phyloP scores from a whole-genome alignment of 2,797 vertebrate genomes.

The Argentina silus region DNA sequence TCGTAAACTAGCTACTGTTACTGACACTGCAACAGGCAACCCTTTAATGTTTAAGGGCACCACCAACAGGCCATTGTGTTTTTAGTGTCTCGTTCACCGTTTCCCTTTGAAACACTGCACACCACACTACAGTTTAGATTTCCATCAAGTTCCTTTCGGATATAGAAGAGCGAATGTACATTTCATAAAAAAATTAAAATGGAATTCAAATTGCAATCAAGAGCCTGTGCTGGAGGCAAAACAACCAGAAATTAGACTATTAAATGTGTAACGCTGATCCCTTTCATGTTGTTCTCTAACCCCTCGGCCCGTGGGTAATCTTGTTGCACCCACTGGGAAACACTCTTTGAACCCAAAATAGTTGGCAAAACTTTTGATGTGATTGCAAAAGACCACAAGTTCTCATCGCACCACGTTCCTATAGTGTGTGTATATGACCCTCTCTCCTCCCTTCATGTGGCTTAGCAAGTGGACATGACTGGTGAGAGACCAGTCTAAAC shows the following conservation, averaged over 20 bases:
- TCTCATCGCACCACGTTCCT: not conserved
- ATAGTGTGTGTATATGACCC: not conserved
- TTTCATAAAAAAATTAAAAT: conserved; percentile 24
- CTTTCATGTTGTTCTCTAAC: conserved; percentile 30
- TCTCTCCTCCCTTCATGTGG: conserved; percentile 20
- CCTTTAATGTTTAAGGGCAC: not conserved
- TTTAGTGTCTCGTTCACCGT: not conserved
- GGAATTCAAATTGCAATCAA: conserved; percentile 45
- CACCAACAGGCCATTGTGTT: not conserved
- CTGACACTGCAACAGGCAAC: not conserved
- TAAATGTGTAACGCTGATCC: conserved; percentile 21
- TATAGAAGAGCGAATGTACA: conserved; percentile 27
- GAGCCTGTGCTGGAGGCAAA: conserved; percentile 28
- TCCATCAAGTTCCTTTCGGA: not conserved
- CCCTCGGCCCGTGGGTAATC: conserved; percentile 31
- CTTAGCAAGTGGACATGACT: conserved; percentile 5
- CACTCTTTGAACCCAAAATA: conserved; percentile 6
- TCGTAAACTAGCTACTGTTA: not conserved
- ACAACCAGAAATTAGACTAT: conserved; percentile 31
- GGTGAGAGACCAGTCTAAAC: not conserved
- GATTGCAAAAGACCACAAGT: conserved; percentile 8
- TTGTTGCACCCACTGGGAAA: conserved; percentile 19
- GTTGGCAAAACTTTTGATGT: conserved; percentile 5
- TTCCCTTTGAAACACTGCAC: not conserved
- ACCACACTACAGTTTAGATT: not conserved